Conservation (phyloP, 2,113 vertebrate genomes). For the Carlito syrichta region DNA sequence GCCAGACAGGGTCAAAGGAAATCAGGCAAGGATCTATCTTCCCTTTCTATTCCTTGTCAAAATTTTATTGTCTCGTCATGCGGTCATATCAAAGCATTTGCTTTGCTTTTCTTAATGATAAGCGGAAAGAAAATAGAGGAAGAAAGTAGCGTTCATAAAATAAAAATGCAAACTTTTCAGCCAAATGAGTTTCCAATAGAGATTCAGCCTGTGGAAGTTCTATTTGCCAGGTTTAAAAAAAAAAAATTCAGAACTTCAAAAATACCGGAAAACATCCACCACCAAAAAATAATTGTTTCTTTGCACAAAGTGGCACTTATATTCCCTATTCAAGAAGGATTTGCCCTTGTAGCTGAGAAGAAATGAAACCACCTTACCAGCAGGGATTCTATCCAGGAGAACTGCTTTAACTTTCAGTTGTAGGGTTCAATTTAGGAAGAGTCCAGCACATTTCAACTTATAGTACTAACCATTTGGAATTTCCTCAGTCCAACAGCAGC, state of each 20-base stretch:
- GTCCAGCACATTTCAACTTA: not conserved
- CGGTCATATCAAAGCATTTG: not conserved
- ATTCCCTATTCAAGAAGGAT: not conserved
- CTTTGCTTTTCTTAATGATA: not conserved
- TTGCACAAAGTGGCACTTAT: not conserved
- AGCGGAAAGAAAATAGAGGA: not conserved
- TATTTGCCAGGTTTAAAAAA: not conserved
- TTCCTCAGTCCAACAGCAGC: not conserved
- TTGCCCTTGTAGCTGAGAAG: not conserved
- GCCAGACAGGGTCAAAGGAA: not conserved
- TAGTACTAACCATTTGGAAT: not conserved
- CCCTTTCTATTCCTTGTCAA: not conserved
- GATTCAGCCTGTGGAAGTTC: not conserved
- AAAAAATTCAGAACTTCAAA: not conserved
- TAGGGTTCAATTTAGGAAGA: not conserved
- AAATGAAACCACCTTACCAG: not conserved
- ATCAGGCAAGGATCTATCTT: not conserved
- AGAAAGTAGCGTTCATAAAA: conserved; percentile 23
- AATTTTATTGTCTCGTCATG: not conserved
- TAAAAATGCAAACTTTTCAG: not conserved
- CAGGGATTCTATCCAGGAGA: not conserved
- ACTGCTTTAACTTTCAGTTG: not conserved
- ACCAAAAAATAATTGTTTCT: not conserved
- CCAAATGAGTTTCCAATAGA: not conserved
- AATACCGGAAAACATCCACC: not conserved